Base-by-base conservation (phyloP, 2,797 vertebrate species). In the Sternotherus odoratus region DNA sequence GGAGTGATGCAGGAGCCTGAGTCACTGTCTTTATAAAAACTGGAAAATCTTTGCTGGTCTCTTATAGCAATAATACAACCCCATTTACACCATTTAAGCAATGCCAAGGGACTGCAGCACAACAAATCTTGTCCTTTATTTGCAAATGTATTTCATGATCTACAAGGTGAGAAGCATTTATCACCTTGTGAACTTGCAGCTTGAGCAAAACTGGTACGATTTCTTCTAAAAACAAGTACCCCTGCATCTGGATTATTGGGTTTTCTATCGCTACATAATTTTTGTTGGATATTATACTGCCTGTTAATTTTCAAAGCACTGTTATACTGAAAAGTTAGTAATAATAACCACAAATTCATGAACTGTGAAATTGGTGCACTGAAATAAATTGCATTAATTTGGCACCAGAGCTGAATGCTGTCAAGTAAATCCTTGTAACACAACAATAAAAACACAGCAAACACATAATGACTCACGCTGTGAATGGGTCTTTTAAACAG, bases 371-470 rank as follows among this genome's bases (percentile, higher is more conserved):
- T 66, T 93, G 86, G 92, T 72, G 48, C 39, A 92, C 53, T 95
- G 93, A 97, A 98, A 97, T 95, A 97, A 97, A 97, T 95, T 90
- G 90, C 33, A 92, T 93, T 97, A 96, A 97, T 97, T 96, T 97
- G 80, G 54, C 82, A 93, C 49, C 95, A 89, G 49, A 91, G 92
- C 94, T 94, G 89, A 98, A 96, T 93, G 86, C 83, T 94, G 53
- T 60, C 89, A 95, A 96, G 96, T 93, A 93, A 97, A 97, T 96
- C 57, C 36, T 92, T 80, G 95, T 94, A 95, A 88, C 5, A 5
- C 7, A 39, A 89, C 85, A 92, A 95, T 87, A 94, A 92, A 93
- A 96, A 87, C 46, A 9, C 30, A 95, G 81, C 28, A 91, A 93
- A 93, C 97, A 91, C 85, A 89, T 77, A 90, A 95, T 80, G 90